Evolutionary conservation across 2,797 vertebrate species (phyloP).

Genomic region (Acanthurus tractus): DNA sequence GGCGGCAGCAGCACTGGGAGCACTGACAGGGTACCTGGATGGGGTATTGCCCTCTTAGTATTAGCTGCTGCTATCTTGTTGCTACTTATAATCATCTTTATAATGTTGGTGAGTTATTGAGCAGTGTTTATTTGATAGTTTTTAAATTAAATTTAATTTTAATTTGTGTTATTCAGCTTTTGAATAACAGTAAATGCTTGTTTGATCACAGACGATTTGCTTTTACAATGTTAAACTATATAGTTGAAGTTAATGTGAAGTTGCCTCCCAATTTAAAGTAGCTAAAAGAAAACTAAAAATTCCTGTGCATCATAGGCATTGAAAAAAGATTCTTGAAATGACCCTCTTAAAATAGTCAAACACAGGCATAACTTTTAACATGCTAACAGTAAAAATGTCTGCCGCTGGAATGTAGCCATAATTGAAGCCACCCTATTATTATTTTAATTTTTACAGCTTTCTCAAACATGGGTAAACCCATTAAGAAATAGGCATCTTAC

Average conservation of each 20-base stretch:
- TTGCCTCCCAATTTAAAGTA: no score
- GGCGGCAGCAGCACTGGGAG: neutral
- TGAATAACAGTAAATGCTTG: neutral
- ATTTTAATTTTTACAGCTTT: no score
- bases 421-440: no score
- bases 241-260: no score
- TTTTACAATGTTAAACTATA: no score
- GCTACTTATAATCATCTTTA: conserved; percentile 75
- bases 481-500: no score
- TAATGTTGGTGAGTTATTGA: conserved; percentile 72
- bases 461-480: no score
- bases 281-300: neutral
- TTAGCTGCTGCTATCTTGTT: conserved; percentile 70
- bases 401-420: no score
- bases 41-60: conserved; percentile 78
- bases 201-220: neutral
- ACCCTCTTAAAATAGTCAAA: neutral
- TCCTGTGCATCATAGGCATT: neutral
- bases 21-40: conserved; percentile 63
- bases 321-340: no score
- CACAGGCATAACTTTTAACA: no score
- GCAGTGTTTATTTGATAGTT: neutral
- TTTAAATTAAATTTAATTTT: neutral
- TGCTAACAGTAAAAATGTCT: no score
- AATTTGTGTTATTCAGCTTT: neutral